Conservation (phyloP, 1,140 invertebrate genomes). For the Neoseiulus cucumeris region DNA sequence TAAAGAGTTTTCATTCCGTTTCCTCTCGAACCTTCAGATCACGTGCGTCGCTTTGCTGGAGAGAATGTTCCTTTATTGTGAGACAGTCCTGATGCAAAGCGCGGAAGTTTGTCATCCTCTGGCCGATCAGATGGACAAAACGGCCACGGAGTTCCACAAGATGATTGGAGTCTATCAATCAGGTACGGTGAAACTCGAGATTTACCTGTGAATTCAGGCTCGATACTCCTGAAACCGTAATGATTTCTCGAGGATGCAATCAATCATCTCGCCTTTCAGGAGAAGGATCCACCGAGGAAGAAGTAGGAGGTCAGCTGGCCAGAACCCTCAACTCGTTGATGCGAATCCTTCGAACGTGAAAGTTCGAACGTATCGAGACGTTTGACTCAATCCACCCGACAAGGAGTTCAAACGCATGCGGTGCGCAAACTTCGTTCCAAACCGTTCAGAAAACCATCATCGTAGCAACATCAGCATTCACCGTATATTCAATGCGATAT, state of each 20-base stretch:
- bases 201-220: too few relatives aligned
- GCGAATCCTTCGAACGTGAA: constrained; percentile 4
- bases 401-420: background rate
- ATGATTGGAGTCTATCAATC: background rate
- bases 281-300: background rate
- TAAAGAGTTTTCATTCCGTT: background rate
- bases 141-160: constrained; percentile 1
- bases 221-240: background rate
- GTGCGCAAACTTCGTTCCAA: background rate
- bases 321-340: constrained; percentile 1
- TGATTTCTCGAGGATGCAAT: background rate
- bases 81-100: constrained; percentile 44
- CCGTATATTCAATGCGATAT: constrained; percentile 6
- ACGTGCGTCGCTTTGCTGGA: constrained; percentile 43
- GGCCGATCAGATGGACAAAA: background rate
- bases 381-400: too few relatives aligned
- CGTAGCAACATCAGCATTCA: background rate
- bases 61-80: constrained; percentile 37
- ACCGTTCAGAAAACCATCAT: background rate
- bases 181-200: too few relatives aligned
- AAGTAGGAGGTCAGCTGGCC: background rate
- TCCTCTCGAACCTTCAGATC: constrained; percentile 8
- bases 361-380: background rate
- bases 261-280: too few relatives aligned
- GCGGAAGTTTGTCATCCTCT: background rate